A percentile compares a stretch with the other conserved stretches of the same genome.
Conservation (phyloP, 2,797 vertebrate genomes). For the Tragopan temminckii region DNA sequence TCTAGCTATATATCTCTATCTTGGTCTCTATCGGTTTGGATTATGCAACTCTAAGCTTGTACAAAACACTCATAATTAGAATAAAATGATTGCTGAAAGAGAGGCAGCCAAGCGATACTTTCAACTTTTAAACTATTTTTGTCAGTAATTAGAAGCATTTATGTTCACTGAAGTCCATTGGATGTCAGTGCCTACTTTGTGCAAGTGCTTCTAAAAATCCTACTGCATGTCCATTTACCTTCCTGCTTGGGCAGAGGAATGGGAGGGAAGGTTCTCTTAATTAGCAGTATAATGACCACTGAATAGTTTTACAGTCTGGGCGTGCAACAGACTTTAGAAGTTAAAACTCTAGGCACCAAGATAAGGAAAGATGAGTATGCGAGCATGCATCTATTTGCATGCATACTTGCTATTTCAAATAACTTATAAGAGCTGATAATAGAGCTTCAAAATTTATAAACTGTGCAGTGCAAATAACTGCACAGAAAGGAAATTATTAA, state of each 20-base stretch:
- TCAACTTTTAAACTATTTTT: neutral
- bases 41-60: neutral
- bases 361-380: neutral
- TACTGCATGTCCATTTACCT: neutral
- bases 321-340: neutral
- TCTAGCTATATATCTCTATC: neutral
- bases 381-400: neutral
- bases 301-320: neutral
- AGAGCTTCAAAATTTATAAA: neutral
- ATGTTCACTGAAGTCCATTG: neutral
- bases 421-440: neutral
- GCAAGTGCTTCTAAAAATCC: neutral
- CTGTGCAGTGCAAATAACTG: neutral
- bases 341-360: neutral
- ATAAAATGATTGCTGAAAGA: neutral
- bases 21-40: neutral
- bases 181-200: neutral
- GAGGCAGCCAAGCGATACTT: neutral
- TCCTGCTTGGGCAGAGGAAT: neutral
- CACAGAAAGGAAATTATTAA: constrained; percentile 57
- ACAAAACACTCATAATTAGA: neutral
- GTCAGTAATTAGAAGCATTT: neutral
- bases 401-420: neutral
- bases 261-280: neutral
- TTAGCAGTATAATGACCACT: neutral